A percentile compares a stretch with the other conserved stretches of the same genome.
These are phyloP conservation scores for Luffia ferchaultella DNA, from an alignment of 2,888 invertebrate species.

Conservation along the genomic window DNA sequence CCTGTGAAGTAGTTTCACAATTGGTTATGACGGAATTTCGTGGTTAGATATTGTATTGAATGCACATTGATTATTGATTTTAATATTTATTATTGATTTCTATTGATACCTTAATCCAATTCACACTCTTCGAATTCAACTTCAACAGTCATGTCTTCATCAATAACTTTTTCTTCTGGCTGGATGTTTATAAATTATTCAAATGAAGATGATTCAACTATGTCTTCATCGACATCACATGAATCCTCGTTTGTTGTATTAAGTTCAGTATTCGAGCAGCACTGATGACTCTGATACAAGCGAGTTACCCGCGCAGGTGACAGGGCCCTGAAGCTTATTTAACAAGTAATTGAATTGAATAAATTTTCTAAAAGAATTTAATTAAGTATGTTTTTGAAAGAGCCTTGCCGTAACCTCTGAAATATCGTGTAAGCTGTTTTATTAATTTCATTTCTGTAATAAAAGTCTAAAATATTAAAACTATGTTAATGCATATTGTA, in stretches of 20 bases:
- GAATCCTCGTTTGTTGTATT: conserved; percentile 2
- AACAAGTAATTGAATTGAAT: too few relatives aligned
- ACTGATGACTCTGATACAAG: too few relatives aligned
- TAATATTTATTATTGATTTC: conserved; percentile 1
- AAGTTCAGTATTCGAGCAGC: too few relatives aligned
- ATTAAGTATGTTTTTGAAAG: too few relatives aligned
- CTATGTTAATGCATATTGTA: too few relatives aligned
- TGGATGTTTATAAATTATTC: conserved; percentile 1
- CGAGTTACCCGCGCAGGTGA: too few relatives aligned
- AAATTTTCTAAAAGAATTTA: too few relatives aligned
- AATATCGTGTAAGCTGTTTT: too few relatives aligned
- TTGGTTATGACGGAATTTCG: conserved; percentile 2
- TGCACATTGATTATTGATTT: not conserved
- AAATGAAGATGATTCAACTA: conserved; percentile 1
- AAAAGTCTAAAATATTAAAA: too few relatives aligned
- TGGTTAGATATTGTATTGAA: not conserved
- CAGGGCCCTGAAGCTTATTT: too few relatives aligned
- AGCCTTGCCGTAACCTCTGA: too few relatives aligned
- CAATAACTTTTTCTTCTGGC: conserved; percentile 1
- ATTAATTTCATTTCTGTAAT: too few relatives aligned
- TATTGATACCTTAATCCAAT: conserved; percentile 1
- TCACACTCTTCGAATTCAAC: conserved; percentile 1
- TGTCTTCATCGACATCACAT: conserved; percentile 1
- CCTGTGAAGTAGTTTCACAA: conserved; percentile 5
- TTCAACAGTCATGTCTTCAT: not conserved